These are phyloP conservation scores for Kryphioiulus occultus DNA, from an alignment of 2,888 invertebrate species.

Conservation along the genomic window DNA sequence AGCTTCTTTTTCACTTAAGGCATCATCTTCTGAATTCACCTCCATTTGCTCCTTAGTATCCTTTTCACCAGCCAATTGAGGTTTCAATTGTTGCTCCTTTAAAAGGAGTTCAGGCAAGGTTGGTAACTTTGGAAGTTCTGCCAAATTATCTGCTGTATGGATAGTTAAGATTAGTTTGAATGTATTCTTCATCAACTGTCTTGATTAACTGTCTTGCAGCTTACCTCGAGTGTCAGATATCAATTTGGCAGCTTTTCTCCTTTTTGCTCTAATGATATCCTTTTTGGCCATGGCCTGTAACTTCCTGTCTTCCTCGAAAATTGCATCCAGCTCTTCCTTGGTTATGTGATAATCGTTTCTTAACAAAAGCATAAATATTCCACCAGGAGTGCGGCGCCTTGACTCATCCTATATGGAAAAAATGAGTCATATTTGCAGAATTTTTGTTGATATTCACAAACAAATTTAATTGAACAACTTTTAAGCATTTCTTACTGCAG, in stretches of 20 bases:
- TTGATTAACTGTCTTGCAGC: too few species aligned
- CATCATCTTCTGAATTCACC: neutral
- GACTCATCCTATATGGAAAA: constrained; percentile 71
- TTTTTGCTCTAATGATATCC: constrained; percentile 54
- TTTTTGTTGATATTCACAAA: too few species aligned
- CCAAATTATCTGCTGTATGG: too few species aligned
- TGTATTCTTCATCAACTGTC: too few species aligned
- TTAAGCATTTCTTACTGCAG: constrained; percentile 70
- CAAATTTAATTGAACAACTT: neutral
- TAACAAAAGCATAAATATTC: constrained; percentile 82
- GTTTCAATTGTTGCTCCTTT: neutral
- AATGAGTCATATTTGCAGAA: neutral
- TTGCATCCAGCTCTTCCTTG: constrained; percentile 57
- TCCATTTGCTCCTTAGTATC: neutral
- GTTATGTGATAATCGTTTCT: constrained; percentile 56
- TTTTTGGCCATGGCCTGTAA: neutral
- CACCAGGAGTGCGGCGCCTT: constrained; percentile 84
- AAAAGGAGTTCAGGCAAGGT: neutral
- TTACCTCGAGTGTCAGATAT: neutral
- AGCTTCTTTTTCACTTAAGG: neutral
- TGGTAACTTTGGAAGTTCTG: neutral
- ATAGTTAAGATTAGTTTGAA: too few species aligned
- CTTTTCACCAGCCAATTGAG: neutral
- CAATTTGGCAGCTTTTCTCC: neutral
- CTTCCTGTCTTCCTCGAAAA: constrained; percentile 57